These are phyloP conservation scores for Tyrannus savana DNA, from an alignment of 2,113 vertebrate species.

Conservation along the genomic window DNA sequence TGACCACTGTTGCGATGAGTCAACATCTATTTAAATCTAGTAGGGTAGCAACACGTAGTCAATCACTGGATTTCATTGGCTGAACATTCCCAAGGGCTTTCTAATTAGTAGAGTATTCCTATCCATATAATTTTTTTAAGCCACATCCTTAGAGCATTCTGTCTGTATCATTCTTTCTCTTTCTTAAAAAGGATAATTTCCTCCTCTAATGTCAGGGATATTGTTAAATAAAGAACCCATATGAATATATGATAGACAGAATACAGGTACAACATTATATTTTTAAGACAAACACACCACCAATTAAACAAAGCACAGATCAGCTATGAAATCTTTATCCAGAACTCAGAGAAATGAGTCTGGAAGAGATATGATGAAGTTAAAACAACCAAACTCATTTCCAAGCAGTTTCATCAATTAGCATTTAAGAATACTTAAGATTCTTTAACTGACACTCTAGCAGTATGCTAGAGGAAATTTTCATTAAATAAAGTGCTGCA, in stretches of 20 bases:
- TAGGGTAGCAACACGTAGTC: neutral
- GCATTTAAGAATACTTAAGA: neutral
- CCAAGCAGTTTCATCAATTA: neutral
- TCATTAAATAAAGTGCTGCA: neutral
- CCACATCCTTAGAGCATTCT: neutral
- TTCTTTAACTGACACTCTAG: neutral
- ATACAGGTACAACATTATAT: neutral
- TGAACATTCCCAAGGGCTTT: neutral
- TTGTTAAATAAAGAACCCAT: neutral
- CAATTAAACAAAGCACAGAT: neutral
- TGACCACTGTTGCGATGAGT: slow-evolving; percentile 40
- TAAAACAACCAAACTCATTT: neutral
- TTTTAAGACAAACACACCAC: neutral
- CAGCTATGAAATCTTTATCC: neutral
- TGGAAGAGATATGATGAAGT: neutral
- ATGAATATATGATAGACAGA: neutral
- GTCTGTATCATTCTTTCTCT: neutral
- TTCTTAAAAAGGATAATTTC: neutral
- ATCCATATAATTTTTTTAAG: neutral
- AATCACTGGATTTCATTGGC: neutral
- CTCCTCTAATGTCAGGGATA: neutral
- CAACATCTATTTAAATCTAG: slow-evolving; percentile 37
- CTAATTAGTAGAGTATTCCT: neutral
- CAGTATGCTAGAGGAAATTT: neutral
- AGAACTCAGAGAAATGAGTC: neutral